Evolutionary conservation across 2,888 invertebrate genomes (phyloP).

Genomic region (Andrena dorsata): DNA sequence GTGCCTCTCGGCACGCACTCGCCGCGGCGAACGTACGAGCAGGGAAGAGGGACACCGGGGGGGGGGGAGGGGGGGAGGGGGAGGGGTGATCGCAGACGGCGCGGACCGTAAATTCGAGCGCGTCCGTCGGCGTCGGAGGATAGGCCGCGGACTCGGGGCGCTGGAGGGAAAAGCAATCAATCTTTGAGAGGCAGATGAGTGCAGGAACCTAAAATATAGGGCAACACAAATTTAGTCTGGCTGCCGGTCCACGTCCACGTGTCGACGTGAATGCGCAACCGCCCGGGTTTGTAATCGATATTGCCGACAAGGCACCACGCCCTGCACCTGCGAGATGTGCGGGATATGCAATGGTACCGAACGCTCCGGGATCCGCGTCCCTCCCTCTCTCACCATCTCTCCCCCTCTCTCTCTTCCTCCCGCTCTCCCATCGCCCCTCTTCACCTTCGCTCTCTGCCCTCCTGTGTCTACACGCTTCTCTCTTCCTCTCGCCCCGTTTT

Average conservation of each 20-base stretch:
- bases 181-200: constrained; percentile 84
- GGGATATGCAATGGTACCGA: constrained; percentile 79
- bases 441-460: constrained; percentile 35
- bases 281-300: constrained; percentile 84
- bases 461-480: constrained; percentile 40
- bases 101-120: constrained; percentile 56
- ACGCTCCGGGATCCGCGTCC: constrained; percentile 67
- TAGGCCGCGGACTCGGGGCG: constrained; percentile 53
- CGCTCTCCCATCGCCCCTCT: constrained; percentile 13
- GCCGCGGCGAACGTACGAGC: not conserved
- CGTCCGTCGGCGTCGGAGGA: constrained; percentile 49
- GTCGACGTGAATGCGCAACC: constrained; percentile 84
- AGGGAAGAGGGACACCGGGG: not conserved
- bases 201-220: constrained; percentile 83
- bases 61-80: too few species aligned
- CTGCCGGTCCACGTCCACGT: constrained; percentile 82
- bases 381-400: constrained; percentile 2
- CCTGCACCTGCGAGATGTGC: constrained; percentile 84
- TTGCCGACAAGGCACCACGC: constrained; percentile 85
- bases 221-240: constrained; percentile 84
- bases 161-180: constrained; percentile 82
- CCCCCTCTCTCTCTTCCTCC: not conserved
- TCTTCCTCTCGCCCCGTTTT: constrained; percentile 22
- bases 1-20: not conserved
- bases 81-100: constrained; percentile 42